Evolutionary conservation across 2,113 vertebrate genomes (phyloP).

Genomic region (Carlito syrichta): DNA sequence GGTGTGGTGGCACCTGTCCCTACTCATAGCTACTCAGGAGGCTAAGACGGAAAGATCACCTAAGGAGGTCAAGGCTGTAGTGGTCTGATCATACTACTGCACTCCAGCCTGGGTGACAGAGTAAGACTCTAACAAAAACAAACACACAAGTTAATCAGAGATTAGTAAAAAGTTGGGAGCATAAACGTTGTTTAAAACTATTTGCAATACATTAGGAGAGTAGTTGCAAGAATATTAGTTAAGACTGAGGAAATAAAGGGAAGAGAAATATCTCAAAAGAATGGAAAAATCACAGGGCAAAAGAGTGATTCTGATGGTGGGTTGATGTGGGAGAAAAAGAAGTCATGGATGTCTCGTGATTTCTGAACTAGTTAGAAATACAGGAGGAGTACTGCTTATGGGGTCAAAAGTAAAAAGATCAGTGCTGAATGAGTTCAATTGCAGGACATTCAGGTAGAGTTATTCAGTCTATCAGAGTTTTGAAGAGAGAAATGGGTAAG

Average conservation of each 20-base stretch:
- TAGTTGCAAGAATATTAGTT: background rate
- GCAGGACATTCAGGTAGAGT: background rate
- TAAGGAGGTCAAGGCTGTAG: no score
- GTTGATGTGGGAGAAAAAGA: background rate
- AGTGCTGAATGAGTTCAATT: background rate
- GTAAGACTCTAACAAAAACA: no score
- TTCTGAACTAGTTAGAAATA: background rate
- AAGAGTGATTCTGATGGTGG: background rate
- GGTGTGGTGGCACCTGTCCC: no score
- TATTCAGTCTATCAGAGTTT: background rate
- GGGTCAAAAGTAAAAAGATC: background rate
- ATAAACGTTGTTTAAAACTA: background rate
- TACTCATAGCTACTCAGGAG: no score
- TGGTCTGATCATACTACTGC: no score
- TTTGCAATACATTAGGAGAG: background rate
- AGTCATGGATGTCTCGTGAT: background rate
- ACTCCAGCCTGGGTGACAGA: no score
- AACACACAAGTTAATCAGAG: background rate
- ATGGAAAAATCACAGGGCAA: background rate
- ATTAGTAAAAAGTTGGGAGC: background rate
- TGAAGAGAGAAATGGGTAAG: background rate
- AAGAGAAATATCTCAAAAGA: background rate
- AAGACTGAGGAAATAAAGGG: background rate
- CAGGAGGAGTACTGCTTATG: background rate
- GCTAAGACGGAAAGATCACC: no score